Evolutionary conservation across 2,113 vertebrate species (phyloP).

Genomic region (Casuarius casuarius): DNA sequence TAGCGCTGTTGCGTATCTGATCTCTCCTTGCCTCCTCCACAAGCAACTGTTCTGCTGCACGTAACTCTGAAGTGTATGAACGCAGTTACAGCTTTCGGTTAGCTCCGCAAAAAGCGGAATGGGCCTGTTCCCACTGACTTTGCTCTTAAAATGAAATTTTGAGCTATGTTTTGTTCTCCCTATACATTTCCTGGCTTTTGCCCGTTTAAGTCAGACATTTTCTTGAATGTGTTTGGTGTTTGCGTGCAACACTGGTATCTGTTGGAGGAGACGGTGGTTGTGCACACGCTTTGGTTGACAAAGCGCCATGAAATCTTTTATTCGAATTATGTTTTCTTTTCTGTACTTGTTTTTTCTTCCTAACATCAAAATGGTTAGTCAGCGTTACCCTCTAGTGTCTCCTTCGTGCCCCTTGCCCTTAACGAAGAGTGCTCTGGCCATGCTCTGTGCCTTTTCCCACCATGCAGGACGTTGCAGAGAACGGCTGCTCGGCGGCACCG

Average conservation of each 20-base stretch:
- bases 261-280: neutral
- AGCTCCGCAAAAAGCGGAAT: neutral
- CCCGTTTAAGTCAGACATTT: neutral
- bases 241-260: neutral
- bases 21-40: neutral
- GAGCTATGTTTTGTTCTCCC: neutral
- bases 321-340: slow-evolving; percentile 20
- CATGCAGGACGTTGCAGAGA: slow-evolving; percentile 90
- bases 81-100: neutral
- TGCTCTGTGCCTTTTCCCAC: slow-evolving; percentile 36
- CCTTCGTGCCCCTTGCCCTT: slow-evolving; percentile 35
- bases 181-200: slow-evolving; percentile 40
- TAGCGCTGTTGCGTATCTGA: neutral
- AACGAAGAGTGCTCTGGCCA: slow-evolving; percentile 16
- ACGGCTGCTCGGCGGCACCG: slow-evolving; percentile 78
- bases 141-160: neutral
- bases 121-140: neutral
- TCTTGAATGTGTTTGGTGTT: neutral
- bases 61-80: neutral
- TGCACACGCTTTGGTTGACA: neutral
- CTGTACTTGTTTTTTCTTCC: neutral
- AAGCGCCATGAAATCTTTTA: neutral
- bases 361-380: slow-evolving; percentile 37
- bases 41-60: neutral
- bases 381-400: slow-evolving; percentile 34